Evolutionary conservation across 2,797 vertebrate species (phyloP).

Genomic region (Neolamprologus multifasciatus): DNA sequence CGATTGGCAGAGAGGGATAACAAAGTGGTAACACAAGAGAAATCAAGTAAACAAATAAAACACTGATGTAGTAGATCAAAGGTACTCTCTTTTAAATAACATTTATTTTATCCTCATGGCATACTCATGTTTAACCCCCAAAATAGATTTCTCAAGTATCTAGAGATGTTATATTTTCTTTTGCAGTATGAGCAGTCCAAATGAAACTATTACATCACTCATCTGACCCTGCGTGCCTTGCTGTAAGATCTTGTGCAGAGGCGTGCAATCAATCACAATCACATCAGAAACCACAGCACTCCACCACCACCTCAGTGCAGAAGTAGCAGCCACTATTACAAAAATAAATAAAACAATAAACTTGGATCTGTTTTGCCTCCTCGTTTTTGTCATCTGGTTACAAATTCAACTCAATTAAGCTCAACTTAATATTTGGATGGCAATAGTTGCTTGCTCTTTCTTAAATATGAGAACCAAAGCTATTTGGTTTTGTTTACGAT

Average conservation of each 20-base stretch:
- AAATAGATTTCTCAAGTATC: background rate
- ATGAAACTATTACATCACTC: background rate
- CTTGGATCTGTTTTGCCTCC: background rate
- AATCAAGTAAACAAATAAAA: background rate
- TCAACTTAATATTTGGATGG: background rate
- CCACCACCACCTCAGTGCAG: background rate
- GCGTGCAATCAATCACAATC: background rate
- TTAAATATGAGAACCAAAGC: accelerated
- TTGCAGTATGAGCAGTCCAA: background rate
- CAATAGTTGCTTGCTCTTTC: background rate
- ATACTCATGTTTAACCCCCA: background rate
- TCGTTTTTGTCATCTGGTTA: accelerated
- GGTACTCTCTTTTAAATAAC: background rate
- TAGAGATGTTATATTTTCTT: background rate
- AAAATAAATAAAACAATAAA: background rate
- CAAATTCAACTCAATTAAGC: background rate
- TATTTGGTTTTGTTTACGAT: background rate
- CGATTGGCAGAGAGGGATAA: accelerated
- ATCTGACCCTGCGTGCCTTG: background rate
- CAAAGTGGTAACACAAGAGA: background rate
- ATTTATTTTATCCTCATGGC: background rate
- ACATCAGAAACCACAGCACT: background rate
- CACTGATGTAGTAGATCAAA: accelerated
- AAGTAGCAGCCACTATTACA: accelerated
- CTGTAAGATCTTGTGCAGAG: background rate